Percentiles rank a stretch among this genome's conserved stretches.
Conservation (phyloP, 2,797 vertebrate species). For the Pogoniulus pusillus region DNA sequence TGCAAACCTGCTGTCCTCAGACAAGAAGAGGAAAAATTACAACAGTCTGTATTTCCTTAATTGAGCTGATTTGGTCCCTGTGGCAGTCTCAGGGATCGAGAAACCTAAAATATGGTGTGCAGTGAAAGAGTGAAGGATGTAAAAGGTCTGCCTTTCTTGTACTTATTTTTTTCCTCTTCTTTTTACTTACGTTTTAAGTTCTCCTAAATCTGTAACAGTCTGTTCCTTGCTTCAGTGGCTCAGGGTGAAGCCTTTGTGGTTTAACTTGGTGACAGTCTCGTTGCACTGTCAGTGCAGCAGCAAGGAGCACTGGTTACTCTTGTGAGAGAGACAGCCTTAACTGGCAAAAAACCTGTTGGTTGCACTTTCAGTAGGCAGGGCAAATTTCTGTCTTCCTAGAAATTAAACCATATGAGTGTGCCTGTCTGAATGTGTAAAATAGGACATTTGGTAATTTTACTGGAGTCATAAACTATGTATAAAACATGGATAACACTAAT, state of each 20-base stretch:
- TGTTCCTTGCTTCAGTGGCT: not conserved
- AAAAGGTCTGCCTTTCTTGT: no score
- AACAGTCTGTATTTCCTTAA: not conserved
- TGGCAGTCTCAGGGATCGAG: not conserved
- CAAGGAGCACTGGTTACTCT: not conserved
- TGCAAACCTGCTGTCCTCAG: not conserved
- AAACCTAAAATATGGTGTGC: rapidly evolving
- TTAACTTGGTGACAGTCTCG: not conserved
- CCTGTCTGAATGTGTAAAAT: not conserved
- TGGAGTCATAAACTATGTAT: constrained; percentile 48
- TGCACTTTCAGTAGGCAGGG: not conserved
- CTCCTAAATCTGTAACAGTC: not conserved
- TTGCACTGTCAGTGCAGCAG: not conserved
- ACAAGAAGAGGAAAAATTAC: not conserved
- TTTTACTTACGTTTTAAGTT: not conserved
- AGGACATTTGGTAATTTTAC: constrained; percentile 19
- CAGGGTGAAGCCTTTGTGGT: not conserved
- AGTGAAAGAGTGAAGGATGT: not conserved
- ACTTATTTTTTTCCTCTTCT: no score
- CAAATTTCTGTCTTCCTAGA: not conserved
- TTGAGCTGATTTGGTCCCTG: not conserved
- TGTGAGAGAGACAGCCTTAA: not conserved
- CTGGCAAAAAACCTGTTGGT: not conserved
- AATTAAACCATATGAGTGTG: not conserved
- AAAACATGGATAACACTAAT: constrained; percentile 67